Base-by-base conservation (phyloP, 2,113 vertebrate species). In the Ploceus nigricollis region DNA sequence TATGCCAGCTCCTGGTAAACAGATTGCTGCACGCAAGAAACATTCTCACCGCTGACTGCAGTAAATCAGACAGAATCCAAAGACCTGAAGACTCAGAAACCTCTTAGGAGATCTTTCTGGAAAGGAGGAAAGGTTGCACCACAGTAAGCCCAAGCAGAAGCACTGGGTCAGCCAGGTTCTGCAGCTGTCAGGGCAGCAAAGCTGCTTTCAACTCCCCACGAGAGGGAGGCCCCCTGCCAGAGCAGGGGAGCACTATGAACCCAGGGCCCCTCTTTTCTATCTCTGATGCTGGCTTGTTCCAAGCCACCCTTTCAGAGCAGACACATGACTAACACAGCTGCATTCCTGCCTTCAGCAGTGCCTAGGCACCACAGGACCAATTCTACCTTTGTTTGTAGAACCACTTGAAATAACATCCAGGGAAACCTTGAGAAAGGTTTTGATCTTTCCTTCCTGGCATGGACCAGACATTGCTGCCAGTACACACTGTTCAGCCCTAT, bases 401-500 rank as follows among this genome's bases (percentile, higher is more conserved):
- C 13, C 31, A 24, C 60, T 88, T 80, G 68, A 92, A 91, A 85
- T 27, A 40, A 40, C 44, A 72, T 54, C 50, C 53, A 79, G 71
- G 33, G 48, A 78, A 35, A 71, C 56, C 92, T 94, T 7, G 8
- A 63, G 70, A 81, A 94, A 82, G 88, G 72, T 89, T 97, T 93
- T 94, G 92, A 90, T 92, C 92, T 87, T 93, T 61, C 51, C 64
- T 89, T 93, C 72, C 48, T 71, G 75, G 69, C 3, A 1, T 16
- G 37, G 90, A 92, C 65, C 65, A 92, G 69, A 39, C 53, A 0
- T 16, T 93, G 73, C 44, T 95, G 79, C 76, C 65, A 71, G 93
- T 69, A 96, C 96, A 96, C 57, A 45, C 82, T 93, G 90, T 96
- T 94, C 93, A 95, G 76, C 72, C 68, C 8, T 9, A 93, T 57